A percentile compares a stretch with the other conserved stretches of the same genome.
phyloP scores from a whole-genome alignment of 1,140 invertebrate species.

The Hyles euphorbiae region DNA sequence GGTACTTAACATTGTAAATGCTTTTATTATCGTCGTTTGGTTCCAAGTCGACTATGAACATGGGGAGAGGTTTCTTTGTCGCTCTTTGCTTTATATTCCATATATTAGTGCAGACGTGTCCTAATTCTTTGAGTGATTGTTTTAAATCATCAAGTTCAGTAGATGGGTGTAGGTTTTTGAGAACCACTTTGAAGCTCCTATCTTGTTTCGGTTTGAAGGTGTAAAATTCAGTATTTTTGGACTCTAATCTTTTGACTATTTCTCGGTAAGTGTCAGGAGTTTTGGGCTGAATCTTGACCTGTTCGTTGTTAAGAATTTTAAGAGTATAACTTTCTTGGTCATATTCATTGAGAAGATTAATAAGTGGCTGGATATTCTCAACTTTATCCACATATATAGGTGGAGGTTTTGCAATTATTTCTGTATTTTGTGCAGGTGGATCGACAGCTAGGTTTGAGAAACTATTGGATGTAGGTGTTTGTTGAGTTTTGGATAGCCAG shows the following conservation, averaged over 20 bases:
- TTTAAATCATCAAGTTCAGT: constrained; percentile 21
- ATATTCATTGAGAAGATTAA: constrained; percentile 2
- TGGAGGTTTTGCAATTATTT: constrained; percentile 9
- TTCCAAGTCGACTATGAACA: constrained; percentile 24
- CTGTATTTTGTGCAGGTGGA: neutral
- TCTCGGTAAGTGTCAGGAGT: constrained; percentile 6
- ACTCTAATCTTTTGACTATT: constrained; percentile 2
- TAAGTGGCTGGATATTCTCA: constrained; percentile 9
- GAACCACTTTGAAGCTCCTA: constrained; percentile 21
- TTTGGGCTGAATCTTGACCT: constrained; percentile 12
- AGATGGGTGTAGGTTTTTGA: constrained; percentile 27
- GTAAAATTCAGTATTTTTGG: constrained; percentile 12
- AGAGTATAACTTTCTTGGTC: constrained; percentile 3
- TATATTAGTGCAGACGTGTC: constrained; percentile 18
- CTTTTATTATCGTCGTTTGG: constrained; percentile 22
- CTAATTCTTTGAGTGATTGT: constrained; percentile 5
- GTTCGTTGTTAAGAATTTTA: constrained; percentile 10
- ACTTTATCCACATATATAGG: constrained; percentile 11
- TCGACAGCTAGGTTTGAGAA: neutral
- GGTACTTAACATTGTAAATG: constrained; percentile 22
- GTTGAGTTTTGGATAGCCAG: constrained; percentile 9
- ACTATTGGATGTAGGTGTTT: constrained; percentile 1
- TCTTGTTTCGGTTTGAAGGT: constrained; percentile 27
- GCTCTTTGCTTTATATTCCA: constrained; percentile 25
- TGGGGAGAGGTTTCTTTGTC: constrained; percentile 23